Evolutionary conservation across 1,140 invertebrate genomes (phyloP).

Genomic region (Limonius californicus): DNA sequence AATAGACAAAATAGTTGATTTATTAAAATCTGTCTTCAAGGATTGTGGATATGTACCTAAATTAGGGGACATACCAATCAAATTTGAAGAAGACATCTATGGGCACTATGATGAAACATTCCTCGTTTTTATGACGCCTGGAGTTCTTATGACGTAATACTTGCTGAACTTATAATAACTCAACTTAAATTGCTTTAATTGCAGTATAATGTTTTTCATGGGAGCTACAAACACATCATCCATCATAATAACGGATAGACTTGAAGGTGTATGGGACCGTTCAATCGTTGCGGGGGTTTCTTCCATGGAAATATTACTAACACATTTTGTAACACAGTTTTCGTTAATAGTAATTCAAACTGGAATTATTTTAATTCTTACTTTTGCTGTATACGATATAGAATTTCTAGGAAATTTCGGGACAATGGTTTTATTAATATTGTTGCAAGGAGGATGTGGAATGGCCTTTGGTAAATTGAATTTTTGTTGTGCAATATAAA

Average conservation of each 20-base stretch:
- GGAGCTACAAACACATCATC: conserved; percentile 73
- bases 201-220: conserved; percentile 75
- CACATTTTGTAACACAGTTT: conserved; percentile 74
- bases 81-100: conserved; percentile 64
- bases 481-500: no score
- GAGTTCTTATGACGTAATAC: conserved; percentile 63
- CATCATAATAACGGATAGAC: conserved; percentile 75
- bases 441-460: conserved; percentile 50
- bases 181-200: conserved; percentile 21
- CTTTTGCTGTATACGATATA: conserved; percentile 49
- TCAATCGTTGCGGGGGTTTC: conserved; percentile 67
- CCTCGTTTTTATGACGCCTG: conserved; percentile 72
- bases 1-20: no score
- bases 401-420: conserved; percentile 47
- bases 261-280: conserved; percentile 74
- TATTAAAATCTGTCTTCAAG: conserved; percentile 44
- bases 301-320: conserved; percentile 54
- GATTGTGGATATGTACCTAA: conserved; percentile 58
- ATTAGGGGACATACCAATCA: conserved; percentile 56
- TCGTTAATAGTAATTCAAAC: conserved; percentile 61
- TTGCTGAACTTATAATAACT: no score
- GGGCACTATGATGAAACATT: conserved; percentile 62
- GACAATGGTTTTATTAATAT: conserved; percentile 38
- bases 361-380: conserved; percentile 53
- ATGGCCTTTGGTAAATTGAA: conserved; percentile 51